phyloP scores from a whole-genome alignment of 2,888 invertebrate species.

The Trissolcus brochymenae region DNA sequence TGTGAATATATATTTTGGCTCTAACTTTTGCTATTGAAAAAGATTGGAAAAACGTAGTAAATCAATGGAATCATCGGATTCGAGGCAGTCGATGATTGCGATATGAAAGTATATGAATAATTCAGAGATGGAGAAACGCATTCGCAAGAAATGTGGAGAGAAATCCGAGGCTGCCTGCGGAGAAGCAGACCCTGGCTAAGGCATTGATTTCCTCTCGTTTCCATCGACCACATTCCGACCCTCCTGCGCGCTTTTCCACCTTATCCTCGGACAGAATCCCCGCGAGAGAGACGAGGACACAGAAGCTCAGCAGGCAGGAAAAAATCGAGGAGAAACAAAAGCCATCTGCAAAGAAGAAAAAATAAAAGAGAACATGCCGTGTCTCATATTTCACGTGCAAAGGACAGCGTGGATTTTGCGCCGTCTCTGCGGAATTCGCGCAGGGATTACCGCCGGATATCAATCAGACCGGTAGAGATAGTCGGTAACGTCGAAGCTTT shows the following conservation, averaged over 20 bases:
- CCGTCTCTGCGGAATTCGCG: conserved; percentile 66
- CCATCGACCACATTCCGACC: conserved; percentile 72
- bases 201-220: conserved; percentile 76
- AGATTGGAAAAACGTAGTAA: conserved; percentile 40
- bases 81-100: conserved; percentile 47
- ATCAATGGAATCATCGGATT: conserved; percentile 55
- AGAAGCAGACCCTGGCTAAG: conserved; percentile 66
- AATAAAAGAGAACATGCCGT: conserved; percentile 63
- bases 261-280: conserved; percentile 65
- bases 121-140: conserved; percentile 36
- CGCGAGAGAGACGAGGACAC: conserved; percentile 62
- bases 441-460: conserved; percentile 72
- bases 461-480: conserved; percentile 66
- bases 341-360: conserved; percentile 51
- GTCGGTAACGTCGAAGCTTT: conserved; percentile 43
- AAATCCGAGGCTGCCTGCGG: conserved; percentile 43
- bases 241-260: conserved; percentile 64
- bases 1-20: too few species aligned
- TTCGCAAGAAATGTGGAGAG: conserved; percentile 34
- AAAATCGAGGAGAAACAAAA: conserved; percentile 52
- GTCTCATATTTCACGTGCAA: conserved; percentile 73
- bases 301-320: conserved; percentile 6
- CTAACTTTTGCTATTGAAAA: conserved; percentile 6
- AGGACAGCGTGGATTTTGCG: conserved; percentile 74
- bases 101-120: conserved; percentile 55